Percentiles rank a stretch among this genome's conserved stretches.
Conservation (phyloP, 2,888 invertebrate species). For the Amphipoea lucens region DNA sequence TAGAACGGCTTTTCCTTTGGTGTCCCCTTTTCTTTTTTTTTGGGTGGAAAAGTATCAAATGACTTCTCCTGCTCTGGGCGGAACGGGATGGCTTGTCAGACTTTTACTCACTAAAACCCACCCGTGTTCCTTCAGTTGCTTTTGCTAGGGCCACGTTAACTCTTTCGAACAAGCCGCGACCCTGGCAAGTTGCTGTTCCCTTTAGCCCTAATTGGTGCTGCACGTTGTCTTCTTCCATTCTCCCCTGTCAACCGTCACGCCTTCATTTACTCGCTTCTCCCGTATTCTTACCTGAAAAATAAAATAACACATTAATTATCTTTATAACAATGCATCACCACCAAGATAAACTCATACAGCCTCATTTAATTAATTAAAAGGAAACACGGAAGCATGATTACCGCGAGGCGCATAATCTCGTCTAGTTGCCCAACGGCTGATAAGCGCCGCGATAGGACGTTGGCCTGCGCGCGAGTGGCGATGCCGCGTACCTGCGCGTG, state of each 20-base stretch:
- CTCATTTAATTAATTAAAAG: constrained; percentile 25
- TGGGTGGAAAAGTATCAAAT: too few species aligned
- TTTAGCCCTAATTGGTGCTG: too few species aligned
- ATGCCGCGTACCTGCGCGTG: constrained; percentile 56
- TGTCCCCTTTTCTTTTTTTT: too few species aligned
- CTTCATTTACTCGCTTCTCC: not conserved
- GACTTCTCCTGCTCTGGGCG: too few species aligned
- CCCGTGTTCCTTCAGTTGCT: too few species aligned
- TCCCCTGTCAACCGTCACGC: not conserved
- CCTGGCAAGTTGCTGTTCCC: too few species aligned
- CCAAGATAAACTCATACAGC: constrained; percentile 12
- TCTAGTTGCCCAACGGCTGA: constrained; percentile 56
- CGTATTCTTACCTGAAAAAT: not conserved
- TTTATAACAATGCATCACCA: constrained; percentile 15
- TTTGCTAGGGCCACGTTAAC: too few species aligned
- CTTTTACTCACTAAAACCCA: too few species aligned
- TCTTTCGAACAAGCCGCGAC: too few species aligned
- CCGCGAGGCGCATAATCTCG: constrained; percentile 36
- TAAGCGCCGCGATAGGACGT: constrained; percentile 65
- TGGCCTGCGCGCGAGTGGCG: constrained; percentile 60
- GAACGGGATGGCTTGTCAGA: too few species aligned
- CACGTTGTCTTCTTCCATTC: not conserved
- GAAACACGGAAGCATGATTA: constrained; percentile 48
- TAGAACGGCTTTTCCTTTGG: too few species aligned
- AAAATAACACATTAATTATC: not conserved